phyloP scores from a whole-genome alignment of 2,888 invertebrate genomes.

The Drosophila sordidapex region DNA sequence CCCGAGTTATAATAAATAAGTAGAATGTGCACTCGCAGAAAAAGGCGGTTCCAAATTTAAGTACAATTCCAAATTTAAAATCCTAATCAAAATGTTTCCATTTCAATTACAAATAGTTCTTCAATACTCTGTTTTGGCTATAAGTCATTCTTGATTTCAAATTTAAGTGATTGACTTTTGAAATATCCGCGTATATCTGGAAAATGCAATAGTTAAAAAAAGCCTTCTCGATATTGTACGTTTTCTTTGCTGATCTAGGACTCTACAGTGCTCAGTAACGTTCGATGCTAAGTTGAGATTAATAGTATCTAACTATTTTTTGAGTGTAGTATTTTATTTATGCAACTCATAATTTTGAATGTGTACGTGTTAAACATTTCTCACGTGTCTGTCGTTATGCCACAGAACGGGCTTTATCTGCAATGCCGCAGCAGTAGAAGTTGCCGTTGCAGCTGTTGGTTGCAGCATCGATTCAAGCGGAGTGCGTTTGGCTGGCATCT shows the following conservation, averaged over 20 bases:
- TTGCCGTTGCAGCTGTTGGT: background rate
- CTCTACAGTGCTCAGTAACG: background rate
- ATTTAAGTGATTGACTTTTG: background rate
- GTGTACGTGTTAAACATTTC: conserved; percentile 71
- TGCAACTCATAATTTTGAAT: conserved; percentile 32
- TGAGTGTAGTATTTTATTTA: conserved; percentile 10
- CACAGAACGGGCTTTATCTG: conserved; percentile 57
- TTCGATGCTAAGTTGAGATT: background rate
- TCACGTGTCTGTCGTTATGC: conserved; percentile 74
- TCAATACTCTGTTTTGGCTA: background rate
- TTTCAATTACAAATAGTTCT: background rate
- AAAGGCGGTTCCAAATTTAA: background rate
- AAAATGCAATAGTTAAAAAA: no score
- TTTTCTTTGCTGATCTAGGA: background rate
- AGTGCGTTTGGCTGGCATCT: conserved; percentile 32
- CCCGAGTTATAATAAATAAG: conserved; percentile 44
- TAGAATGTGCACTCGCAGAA: conserved; percentile 7
- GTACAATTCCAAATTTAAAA: background rate
- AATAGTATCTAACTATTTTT: background rate
- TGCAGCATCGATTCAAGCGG: conserved; percentile 18
- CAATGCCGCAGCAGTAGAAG: conserved; percentile 64
- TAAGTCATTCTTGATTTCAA: background rate
- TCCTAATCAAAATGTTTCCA: background rate
- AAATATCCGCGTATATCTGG: background rate
- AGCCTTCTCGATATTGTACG: rapidly evolving